phyloP scores from a whole-genome alignment of 2,113 vertebrate genomes.

The Platycercus adscitus region DNA sequence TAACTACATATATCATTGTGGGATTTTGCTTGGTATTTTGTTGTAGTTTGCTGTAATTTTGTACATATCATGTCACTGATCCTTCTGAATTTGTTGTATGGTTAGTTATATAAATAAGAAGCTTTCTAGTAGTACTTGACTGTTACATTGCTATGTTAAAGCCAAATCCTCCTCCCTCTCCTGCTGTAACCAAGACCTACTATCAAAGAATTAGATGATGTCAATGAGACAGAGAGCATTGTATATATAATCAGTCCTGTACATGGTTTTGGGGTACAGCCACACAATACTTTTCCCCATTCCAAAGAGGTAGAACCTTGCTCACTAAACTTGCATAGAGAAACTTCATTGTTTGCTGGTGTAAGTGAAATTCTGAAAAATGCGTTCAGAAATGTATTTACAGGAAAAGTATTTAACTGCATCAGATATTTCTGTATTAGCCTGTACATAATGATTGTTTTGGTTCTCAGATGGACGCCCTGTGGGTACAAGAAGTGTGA shows the following conservation, averaged over 20 bases:
- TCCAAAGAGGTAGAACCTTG: neutral
- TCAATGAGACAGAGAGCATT: neutral
- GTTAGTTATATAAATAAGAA: neutral
- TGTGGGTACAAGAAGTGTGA: slow-evolving; percentile 86
- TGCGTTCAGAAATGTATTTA: neutral
- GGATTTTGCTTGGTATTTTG: neutral
- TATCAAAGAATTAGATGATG: neutral
- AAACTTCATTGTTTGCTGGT: neutral
- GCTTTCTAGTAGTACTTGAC: neutral
- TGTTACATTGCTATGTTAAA: neutral
- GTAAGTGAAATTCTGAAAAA: neutral
- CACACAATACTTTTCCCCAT: neutral
- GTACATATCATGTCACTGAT: neutral
- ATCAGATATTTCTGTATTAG: neutral
- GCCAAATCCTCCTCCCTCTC: neutral
- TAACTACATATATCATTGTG: neutral
- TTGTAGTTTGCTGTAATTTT: neutral
- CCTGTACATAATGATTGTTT: neutral
- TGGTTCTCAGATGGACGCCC: slow-evolving; percentile 86
- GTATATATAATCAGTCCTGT: neutral
- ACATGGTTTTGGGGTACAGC: neutral
- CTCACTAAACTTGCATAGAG: neutral
- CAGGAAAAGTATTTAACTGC: neutral
- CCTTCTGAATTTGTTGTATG: neutral
- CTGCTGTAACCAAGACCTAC: neutral